Base-by-base conservation (phyloP, 2,888 invertebrate genomes). In the Aethes cnicana region DNA sequence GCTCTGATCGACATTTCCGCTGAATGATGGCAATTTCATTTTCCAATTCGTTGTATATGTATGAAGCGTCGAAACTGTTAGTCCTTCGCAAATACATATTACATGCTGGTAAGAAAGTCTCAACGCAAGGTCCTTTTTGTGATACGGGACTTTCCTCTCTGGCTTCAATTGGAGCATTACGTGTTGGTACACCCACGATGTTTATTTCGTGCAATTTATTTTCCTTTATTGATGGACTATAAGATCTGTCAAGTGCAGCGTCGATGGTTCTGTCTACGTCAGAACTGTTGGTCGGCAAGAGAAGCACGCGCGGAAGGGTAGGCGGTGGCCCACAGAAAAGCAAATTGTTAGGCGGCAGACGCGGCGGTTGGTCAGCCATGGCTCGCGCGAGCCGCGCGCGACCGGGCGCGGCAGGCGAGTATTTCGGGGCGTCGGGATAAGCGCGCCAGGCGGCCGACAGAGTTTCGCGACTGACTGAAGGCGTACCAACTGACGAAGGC, bases 381-480 rank as follows among this genome's bases (percentile, higher is more conserved):
- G 81, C 76, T 77, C 70, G 74, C 69, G 75, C 82, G 63, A 73
- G 68, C 74, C 75, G 75, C 75, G 77, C 76, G 74, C 72, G 70
- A 79, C 79, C 86, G 78, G 77, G 76, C 76, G 77, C 77, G 75
- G 72, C 76, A 75, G 77, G 76, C 72, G 73, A 68, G 67, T 72
- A 72, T 79, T 77, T 74, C 72, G 66, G 70, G 75, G 72, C 75
- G 69, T 68, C 70, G 77, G 74, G 72, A 73, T 78, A 81, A 79
- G 85, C 81, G 81, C 83, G 81, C 78, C 86, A 84, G 83, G 82
- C 86, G 84, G 79, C 82, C 84, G 84, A 79, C 82, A 73, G 77
- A 83, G 77, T 75, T 84, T 84, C 81, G 84, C 84, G 83, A 88
- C 87, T 87, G 88, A 88, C 87, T 86, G 85, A 89, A 84, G 84